Conservation (phyloP, 2,797 vertebrate species). For the Sebastes diaconus region DNA sequence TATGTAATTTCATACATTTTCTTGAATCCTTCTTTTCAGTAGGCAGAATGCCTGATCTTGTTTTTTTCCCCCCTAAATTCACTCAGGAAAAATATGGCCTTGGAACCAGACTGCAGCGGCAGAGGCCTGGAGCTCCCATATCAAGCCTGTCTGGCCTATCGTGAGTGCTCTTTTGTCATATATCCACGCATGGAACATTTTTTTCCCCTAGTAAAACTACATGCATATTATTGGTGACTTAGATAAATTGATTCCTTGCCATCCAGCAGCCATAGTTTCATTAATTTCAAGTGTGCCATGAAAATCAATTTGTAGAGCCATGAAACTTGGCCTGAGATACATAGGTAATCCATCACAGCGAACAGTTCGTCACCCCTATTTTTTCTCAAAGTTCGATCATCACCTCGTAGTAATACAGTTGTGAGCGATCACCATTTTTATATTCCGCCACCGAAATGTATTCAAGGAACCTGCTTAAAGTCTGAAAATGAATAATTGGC, state of each 20-base stretch:
- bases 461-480: slow-evolving; percentile 19
- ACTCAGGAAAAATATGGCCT: slow-evolving; percentile 95
- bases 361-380: slow-evolving; percentile 20
- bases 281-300: slow-evolving; percentile 32
- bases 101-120: slow-evolving; percentile 94
- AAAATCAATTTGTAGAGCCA: slow-evolving; percentile 42
- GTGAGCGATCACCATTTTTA: slow-evolving; percentile 18
- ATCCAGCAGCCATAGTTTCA: slow-evolving; percentile 24
- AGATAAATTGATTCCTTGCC: slow-evolving; percentile 23
- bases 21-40: background rate
- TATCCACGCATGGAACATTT: background rate
- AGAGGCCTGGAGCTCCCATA: slow-evolving; percentile 92
- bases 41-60: slow-evolving; percentile 7
- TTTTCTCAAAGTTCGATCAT: slow-evolving; percentile 14
- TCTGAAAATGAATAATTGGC: slow-evolving; percentile 10
- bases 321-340: slow-evolving; percentile 30
- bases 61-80: slow-evolving; percentile 21
- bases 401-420: slow-evolving; percentile 11
- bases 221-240: slow-evolving; percentile 10
- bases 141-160: slow-evolving; percentile 92
- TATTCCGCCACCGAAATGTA: background rate
- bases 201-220: background rate
- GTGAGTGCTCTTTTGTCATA: slow-evolving; percentile 83
- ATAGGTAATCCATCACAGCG: slow-evolving; percentile 32
- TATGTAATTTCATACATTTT: background rate